Evolutionary conservation across 2,888 invertebrate genomes (phyloP).

Genomic region (Mythimna lalbum): DNA sequence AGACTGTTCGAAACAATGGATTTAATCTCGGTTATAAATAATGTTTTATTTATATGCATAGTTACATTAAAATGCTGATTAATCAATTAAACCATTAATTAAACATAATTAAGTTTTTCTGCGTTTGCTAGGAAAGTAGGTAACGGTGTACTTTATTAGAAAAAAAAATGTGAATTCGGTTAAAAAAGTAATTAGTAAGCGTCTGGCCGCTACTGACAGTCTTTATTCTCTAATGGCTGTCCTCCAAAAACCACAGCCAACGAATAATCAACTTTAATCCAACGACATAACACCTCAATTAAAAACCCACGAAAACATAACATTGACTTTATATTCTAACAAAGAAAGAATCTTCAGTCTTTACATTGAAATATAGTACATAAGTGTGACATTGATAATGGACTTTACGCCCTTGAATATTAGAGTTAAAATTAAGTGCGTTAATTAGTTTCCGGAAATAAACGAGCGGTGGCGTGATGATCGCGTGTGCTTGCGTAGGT

Average conservation of each 20-base stretch:
- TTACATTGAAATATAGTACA: slow-evolving; percentile 41
- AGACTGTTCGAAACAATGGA: slow-evolving; percentile 53
- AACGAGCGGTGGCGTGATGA: slow-evolving; percentile 83
- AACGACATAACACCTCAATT: slow-evolving; percentile 31
- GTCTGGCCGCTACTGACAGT: slow-evolving; percentile 61
- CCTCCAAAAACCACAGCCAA: slow-evolving; percentile 67
- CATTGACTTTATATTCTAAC: slow-evolving; percentile 47
- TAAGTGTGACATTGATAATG: slow-evolving; percentile 43
- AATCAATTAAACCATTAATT: slow-evolving; percentile 6
- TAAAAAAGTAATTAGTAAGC: slow-evolving; percentile 54
- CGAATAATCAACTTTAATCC: slow-evolving; percentile 51
- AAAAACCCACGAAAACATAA: slow-evolving; percentile 13
- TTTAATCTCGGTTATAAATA: slow-evolving; percentile 37
- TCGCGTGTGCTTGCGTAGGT: slow-evolving; percentile 79
- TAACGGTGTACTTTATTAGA: not conserved
- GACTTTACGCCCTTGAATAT: slow-evolving; percentile 64
- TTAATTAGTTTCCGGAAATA: slow-evolving; percentile 73
- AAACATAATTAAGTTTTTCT: not conserved
- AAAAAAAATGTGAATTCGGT: slow-evolving; percentile 3
- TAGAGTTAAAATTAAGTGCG: slow-evolving; percentile 67
- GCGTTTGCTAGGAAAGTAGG: not conserved
- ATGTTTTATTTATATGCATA: slow-evolving; percentile 25
- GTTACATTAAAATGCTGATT: slow-evolving; percentile 1
- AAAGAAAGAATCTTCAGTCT: slow-evolving; percentile 45
- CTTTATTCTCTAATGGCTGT: slow-evolving; percentile 68